Evolutionary conservation across 2,113 vertebrate species (phyloP), one percentile per base, ranked within the genome.

Genomic region (Todiramphus chloris): DNA sequence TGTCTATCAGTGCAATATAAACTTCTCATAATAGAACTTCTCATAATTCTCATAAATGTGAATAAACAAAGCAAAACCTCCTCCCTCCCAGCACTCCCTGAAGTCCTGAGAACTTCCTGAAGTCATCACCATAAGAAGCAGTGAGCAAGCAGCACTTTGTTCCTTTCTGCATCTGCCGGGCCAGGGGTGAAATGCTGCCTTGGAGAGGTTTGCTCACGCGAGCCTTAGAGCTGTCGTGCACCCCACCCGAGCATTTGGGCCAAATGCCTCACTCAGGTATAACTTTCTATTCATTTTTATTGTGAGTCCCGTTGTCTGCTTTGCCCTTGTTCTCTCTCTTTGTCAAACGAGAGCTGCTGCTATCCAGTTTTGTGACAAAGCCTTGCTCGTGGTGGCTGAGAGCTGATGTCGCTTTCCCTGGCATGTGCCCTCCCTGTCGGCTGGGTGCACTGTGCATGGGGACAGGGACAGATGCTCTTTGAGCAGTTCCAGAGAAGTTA

Each of bases 381-480:
- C 39, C 20, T 60, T 73, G 59, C 11, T 13, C 51, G 21, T 15
- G 41, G 53, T 6, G 31, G 16, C 62, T 75, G 37, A 59, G 25
- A 1, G 4, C 50, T 37, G 37, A 8, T 8, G 0, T 13, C 16
- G 30, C 33, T 58, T 58, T 75, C 48, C n/a, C 43, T n/a, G 16
- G 24, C 9, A 24, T 6, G 16, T 17, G 7, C 6, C 20, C 10
- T 48, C 31, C 24, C 27, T 14, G 21, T 7, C 73, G 13, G 30
- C 11, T 30, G 10, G 37, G 30, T 58, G 12, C 14, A 23, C 11
- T 2, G 0, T 3, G 10, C 0, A 0, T 0, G 0, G 21, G 18
- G 13, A 14, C 2, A 1, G 62, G 70, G 33, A 7, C 58, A 78
- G 20, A 21, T 10, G 25, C 6, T 41, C 35, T 50, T 31, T 25